Evolutionary conservation across 2,888 invertebrate species (phyloP).

Genomic region (Dolomedes plantarius): DNA sequence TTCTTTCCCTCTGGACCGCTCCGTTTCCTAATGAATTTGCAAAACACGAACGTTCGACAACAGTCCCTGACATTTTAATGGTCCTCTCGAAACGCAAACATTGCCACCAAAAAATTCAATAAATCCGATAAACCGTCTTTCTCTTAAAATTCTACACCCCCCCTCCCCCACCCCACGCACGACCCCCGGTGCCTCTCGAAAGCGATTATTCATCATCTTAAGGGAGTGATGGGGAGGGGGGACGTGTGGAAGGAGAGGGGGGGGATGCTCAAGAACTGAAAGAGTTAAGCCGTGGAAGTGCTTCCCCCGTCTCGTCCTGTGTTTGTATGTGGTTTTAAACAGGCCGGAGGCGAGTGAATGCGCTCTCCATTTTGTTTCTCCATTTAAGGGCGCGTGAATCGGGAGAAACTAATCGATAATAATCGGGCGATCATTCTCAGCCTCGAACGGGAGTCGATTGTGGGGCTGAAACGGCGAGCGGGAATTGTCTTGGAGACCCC

Average conservation of each 20-base stretch:
- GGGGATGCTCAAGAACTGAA: neutral
- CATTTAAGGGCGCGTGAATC: too few species aligned
- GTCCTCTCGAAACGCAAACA: neutral
- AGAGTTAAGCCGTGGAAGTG: slow-evolving; percentile 7
- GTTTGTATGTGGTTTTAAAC: too few species aligned
- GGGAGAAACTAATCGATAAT: too few species aligned
- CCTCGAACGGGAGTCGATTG: too few species aligned
- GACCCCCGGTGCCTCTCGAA: neutral
- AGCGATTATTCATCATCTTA: slow-evolving; percentile 11
- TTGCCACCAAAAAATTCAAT: neutral
- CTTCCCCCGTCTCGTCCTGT: too few species aligned
- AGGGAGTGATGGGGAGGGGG: neutral
- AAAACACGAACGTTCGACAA: neutral
- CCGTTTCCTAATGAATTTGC: neutral
- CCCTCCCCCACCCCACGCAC: neutral
- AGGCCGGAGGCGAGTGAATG: too few species aligned
- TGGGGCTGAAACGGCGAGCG: too few species aligned
- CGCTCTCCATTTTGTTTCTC: too few species aligned
- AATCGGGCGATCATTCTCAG: too few species aligned
- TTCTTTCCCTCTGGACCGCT: too few species aligned
- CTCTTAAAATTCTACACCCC: neutral
- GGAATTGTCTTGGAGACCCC: too few species aligned
- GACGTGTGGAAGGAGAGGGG: neutral
- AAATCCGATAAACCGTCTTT: slow-evolving; percentile 12
- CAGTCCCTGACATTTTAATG: slow-evolving; percentile 1